These are phyloP conservation scores for Epistrophe grossulariae DNA, from an alignment of 2,888 invertebrate species.

Conservation along the genomic window DNA sequence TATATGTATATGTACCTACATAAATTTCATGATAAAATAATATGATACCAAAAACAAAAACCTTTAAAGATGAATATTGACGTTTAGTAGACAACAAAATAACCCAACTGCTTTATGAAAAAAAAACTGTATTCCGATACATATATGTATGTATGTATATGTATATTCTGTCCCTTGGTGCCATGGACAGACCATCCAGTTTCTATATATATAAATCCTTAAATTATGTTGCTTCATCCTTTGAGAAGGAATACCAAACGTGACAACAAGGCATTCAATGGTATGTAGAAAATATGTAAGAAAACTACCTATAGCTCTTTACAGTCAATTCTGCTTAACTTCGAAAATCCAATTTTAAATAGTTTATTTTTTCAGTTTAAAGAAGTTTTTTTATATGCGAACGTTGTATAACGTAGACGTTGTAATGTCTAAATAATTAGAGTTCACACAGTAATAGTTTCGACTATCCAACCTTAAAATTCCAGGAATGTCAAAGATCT, in stretches of 20 bases:
- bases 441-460: no score
- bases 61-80: conserved; percentile 27
- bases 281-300: neutral
- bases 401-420: no score
- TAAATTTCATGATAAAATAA: conserved; percentile 21
- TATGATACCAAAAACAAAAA: conserved; percentile 3
- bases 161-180: neutral
- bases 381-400: no score
- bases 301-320: neutral
- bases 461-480: no score
- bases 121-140: no score
- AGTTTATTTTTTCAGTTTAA: no score
- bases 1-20: neutral
- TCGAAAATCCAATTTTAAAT: no score
- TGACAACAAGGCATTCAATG: conserved; percentile 26
- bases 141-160: no score
- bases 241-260: conserved; percentile 3
- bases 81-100: conserved; percentile 25
- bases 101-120: neutral
- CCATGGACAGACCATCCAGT: neutral
- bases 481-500: no score
- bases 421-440: no score
- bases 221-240: conserved; percentile 14
- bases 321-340: neutral
- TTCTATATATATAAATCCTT: conserved; percentile 9